Evolutionary conservation across 92 coral and sea anemone genomes (phyloP), one percentile per base, ranked within the genome.

Genomic region (Metridium senile): DNA sequence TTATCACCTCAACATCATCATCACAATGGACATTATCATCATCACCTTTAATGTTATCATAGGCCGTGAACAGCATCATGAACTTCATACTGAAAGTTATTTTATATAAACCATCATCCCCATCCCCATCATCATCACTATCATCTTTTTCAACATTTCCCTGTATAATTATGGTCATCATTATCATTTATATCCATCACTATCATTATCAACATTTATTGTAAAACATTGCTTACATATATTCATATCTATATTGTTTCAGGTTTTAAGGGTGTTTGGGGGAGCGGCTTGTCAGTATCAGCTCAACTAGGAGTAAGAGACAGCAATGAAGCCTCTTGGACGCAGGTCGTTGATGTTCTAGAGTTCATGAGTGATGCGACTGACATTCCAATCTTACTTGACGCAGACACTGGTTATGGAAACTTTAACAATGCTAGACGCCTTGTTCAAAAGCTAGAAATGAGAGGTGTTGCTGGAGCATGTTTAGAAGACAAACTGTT

Each of bases 261-360:
- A 95, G 99, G 99, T 19, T 95, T 95, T 70, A 95, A 95, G 66
- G 99, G 99, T 30, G 85, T 95, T 43, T 95, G 99, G 99, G 99
- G 99, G 6, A 95, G 99, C 83, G 99, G 99, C 31, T 75, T 95
- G 69, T 95, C 99, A 22, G 80, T 95, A 45, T 95, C 99, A 49
- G 99, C 99, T 0, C 99, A 95, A 68, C 86, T 95, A 33, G 99
- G 99, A 47, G 99, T 95, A 34, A 89, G 99, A 6, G 99, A 95
- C 83, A 95, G 97, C 64, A 95, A 95, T 64, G 99, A 95, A 64
- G 99, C 99, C 33, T 95, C 99, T 0, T 95, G 99, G 99, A 95
- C 99, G 0, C 99, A 95, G 72, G 97, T 95, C 16, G 81, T 90
- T 65, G 99, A 95, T 33, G 99, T 95, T 18, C 81, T 95, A 74